Percentiles rank a stretch among this genome's conserved stretches.
phyloP scores from a whole-genome alignment of 2,797 vertebrate species.

The Steatocranus sp. region DNA sequence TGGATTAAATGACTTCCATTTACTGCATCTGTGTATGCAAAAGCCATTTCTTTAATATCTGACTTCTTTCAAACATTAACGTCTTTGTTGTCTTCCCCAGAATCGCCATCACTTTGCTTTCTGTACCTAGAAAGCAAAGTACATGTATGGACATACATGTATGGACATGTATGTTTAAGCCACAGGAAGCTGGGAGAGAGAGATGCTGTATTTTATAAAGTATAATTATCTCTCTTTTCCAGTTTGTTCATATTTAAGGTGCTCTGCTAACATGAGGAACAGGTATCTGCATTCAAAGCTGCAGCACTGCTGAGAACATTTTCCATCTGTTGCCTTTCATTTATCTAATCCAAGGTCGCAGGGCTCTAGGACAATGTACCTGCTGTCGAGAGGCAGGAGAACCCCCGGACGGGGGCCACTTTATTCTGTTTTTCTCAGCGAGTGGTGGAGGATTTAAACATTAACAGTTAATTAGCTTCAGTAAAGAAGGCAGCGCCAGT shows the following conservation, averaged over 20 bases:
- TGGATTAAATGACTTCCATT: not conserved
- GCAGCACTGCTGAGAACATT: not conserved
- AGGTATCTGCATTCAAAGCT: not conserved
- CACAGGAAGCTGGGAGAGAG: not conserved
- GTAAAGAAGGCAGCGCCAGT: not conserved
- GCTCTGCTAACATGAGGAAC: not conserved
- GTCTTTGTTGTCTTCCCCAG: not conserved
- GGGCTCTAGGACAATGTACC: rapidly evolving
- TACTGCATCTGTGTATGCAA: not conserved
- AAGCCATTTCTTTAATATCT: rapidly evolving
- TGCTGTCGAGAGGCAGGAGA: not conserved
- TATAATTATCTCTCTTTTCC: not conserved
- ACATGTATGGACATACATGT: too few species aligned
- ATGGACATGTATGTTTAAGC: not conserved
- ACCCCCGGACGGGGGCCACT: rapidly evolving
- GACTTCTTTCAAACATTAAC: not conserved
- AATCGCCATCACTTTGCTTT: not conserved
- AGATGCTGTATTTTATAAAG: not conserved
- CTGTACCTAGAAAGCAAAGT: not conserved
- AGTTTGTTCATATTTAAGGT: not conserved
- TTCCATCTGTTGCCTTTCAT: not conserved
- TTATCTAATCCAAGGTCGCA: not conserved
- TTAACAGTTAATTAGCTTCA: not conserved
- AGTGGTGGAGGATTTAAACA: not conserved
- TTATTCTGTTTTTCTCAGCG: not conserved